Conservation (phyloP, 2,113 vertebrate species). For the Percopsis transmontana region DNA sequence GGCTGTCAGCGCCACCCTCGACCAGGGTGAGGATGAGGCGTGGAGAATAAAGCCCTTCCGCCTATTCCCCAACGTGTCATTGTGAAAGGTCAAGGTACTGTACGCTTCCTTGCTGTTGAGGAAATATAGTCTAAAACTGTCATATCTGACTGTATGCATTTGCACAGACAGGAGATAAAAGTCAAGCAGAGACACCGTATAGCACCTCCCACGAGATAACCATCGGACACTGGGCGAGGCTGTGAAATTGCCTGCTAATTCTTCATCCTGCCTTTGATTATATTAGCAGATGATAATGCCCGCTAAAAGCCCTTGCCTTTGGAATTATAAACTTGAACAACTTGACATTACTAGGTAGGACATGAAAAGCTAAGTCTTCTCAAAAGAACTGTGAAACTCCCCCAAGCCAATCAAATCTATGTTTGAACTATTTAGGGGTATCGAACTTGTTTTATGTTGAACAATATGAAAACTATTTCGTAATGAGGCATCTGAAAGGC, state of each 20-base stretch:
- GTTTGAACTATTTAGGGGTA: no score
- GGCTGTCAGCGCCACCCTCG: constrained; percentile 53
- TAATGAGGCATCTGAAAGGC: no score
- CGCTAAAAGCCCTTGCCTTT: constrained; percentile 8
- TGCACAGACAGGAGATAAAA: constrained; percentile 29
- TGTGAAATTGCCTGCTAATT: constrained; percentile 9
- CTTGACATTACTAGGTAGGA: background rate
- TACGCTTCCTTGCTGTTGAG: constrained; percentile 29
- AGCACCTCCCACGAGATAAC: constrained; percentile 37
- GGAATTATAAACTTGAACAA: constrained; percentile 16
- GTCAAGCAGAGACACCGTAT: background rate
- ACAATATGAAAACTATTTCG: no score
- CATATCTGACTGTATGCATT: constrained; percentile 12
- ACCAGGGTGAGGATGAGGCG: constrained; percentile 61
- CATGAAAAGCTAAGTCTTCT: background rate
- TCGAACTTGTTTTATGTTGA: no score
- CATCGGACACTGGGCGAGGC: constrained; percentile 3
- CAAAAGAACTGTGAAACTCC: no score
- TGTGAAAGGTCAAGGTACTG: constrained; percentile 48
- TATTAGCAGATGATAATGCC: constrained; percentile 21
- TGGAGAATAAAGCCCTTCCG: constrained; percentile 26
- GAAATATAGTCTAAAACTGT: constrained; percentile 20
- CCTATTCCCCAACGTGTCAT: constrained; percentile 44
- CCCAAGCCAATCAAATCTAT: no score
- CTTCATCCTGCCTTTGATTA: constrained; percentile 3